A percentile compares a stretch with the other conserved stretches of the same genome.
These are phyloP conservation scores for Gobio gobio DNA, from an alignment of 2,113 vertebrate genomes.

Conservation along the genomic window DNA sequence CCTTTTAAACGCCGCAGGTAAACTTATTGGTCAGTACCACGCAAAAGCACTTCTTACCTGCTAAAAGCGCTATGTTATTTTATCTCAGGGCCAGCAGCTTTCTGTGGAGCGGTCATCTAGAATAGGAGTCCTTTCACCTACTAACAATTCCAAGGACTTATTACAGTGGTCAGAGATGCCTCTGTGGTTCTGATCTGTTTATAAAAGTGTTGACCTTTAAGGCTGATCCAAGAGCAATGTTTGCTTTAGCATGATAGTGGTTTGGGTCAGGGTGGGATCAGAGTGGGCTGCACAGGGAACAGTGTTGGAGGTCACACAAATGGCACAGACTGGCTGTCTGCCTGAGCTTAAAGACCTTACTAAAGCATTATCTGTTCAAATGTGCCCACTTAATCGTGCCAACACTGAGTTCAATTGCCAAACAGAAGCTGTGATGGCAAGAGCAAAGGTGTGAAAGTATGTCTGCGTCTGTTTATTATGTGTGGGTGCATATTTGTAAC, in stretches of 20 bases:
- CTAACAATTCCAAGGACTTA: slow-evolving; percentile 25
- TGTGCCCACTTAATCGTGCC: slow-evolving; percentile 50
- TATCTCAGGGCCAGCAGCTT: slow-evolving; percentile 21
- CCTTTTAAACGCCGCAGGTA: slow-evolving; percentile 27
- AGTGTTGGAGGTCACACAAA: slow-evolving; percentile 41
- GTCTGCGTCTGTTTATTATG: not conserved
- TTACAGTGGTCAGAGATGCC: not conserved
- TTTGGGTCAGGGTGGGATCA: slow-evolving; percentile 19
- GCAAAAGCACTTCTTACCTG: slow-evolving; percentile 23
- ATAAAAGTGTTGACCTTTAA: slow-evolving; percentile 44
- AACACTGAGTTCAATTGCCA: slow-evolving; percentile 28
- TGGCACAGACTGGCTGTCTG: slow-evolving; percentile 39
- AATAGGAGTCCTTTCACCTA: slow-evolving; percentile 13
- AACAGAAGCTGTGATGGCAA: slow-evolving; percentile 27
- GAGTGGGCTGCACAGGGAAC: slow-evolving; percentile 25
- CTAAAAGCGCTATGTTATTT: slow-evolving; percentile 29
- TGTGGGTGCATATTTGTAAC: slow-evolving; percentile 38
- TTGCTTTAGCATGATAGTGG: slow-evolving; percentile 17
- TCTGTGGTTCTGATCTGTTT: not conserved
- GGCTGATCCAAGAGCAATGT: slow-evolving; percentile 34
- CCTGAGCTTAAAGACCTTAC: slow-evolving; percentile 44
- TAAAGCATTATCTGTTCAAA: slow-evolving; percentile 39
- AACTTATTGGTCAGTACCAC: slow-evolving; percentile 23
- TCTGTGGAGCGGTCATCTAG: not conserved
- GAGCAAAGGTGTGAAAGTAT: slow-evolving; percentile 27